Conservation (phyloP, 2,888 invertebrate species). For the Oscheius myriophilus region DNA sequence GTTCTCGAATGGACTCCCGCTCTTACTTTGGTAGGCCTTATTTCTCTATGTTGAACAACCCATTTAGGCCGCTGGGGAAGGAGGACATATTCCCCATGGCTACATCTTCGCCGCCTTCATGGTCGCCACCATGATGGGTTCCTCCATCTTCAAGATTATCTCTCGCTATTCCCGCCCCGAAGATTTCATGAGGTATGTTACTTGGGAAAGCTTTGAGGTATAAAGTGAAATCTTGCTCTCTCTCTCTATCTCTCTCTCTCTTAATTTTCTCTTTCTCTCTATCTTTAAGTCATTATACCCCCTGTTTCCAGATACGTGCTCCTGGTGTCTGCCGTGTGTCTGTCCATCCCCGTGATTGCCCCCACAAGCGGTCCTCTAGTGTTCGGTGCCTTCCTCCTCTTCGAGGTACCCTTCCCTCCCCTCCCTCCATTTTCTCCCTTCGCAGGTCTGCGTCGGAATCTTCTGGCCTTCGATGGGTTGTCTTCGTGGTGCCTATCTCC, state of each 20-base stretch:
- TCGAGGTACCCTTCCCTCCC: conserved; percentile 70
- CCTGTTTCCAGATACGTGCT: conserved; percentile 69
- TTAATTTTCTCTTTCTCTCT: background rate
- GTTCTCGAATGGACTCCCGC: conserved; percentile 75
- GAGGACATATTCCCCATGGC: conserved; percentile 73
- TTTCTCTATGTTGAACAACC: background rate
- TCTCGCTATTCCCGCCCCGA: conserved; percentile 65
- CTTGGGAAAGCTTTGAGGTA: too few relatives aligned
- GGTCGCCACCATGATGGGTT: conserved; percentile 75
- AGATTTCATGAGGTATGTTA: conserved; percentile 72
- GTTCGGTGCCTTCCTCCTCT: conserved; percentile 73
- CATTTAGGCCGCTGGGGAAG: conserved; percentile 35
- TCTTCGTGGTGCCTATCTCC: conserved; percentile 72
- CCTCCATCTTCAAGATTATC: conserved; percentile 72
- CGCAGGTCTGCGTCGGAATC: conserved; percentile 72
- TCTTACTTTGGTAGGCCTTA: conserved; percentile 63
- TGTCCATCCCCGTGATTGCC: conserved; percentile 72
- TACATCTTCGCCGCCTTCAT: conserved; percentile 75
- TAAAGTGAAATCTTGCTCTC: background rate
- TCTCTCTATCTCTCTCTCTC: too few relatives aligned
- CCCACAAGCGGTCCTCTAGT: conserved; percentile 66
- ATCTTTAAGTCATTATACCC: background rate
- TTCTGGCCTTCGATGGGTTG: conserved; percentile 75
- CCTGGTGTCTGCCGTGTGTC: conserved; percentile 71
- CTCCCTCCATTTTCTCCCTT: background rate